Base-by-base conservation (phyloP, 2,888 invertebrate genomes). In the Diplolepis rosae region DNA sequence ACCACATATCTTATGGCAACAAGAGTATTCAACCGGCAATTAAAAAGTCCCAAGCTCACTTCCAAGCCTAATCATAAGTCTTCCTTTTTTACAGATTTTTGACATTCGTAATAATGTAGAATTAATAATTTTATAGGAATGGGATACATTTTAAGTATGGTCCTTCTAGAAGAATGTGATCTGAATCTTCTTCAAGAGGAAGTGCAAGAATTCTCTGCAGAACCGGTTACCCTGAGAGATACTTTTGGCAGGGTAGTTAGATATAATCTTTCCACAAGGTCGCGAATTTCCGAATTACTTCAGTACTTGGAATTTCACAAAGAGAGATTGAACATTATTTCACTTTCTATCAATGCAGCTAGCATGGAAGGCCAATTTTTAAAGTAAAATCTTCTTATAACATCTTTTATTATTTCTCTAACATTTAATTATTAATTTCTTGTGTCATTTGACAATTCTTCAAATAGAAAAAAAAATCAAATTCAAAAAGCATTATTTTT, bases 211-310 rank as follows among this genome's bases (percentile, higher is more conserved):
- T 75, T 73, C 24, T 77, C 75, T 5, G 32, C 77, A n/a, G 70
- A 72, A 13, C 70, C 61, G 11, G 73, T 80, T 18, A 76, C 68
- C 65, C 66, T 77, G 2, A 69, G 72, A 11, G 71, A 73, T 9
- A 74, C 42, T 18, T 75, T 76, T 71, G 80, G 80, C 11, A 48
- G 72, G 32, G 73, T 76, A 15, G 70, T 77, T 39, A 72, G 69
- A 73, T 80, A 76, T 27, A 73, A 79, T 27, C 42, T 80, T 13
- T 75, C 78, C 0, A 72, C 15, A 45, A 45, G 45, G 18, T 77
- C 76, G 15, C 71, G 74, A 50, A 74, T 77, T 32, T 77, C 81
- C 6, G 78, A 79, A 69, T 80, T 82, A 48, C 76, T 82, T 5
- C 75, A 75, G 66, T 51, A 77, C 61, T 68, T 79, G 51, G 72